phyloP scores from a whole-genome alignment of 2,888 invertebrate species.

The Teinopalpus imperialis region DNA sequence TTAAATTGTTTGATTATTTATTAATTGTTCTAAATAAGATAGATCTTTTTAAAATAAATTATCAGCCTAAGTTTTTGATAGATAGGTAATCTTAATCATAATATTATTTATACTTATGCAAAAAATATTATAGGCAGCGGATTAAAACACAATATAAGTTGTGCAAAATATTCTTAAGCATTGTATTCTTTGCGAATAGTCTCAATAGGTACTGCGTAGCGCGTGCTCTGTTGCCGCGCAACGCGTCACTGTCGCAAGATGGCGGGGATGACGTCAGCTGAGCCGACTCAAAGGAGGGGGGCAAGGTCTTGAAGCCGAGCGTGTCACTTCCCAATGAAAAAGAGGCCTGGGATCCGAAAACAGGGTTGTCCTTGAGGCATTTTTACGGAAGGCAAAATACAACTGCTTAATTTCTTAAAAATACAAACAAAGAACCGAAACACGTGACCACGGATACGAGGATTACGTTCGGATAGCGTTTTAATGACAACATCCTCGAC shows the following conservation, averaged over 20 bases:
- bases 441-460: too few relatives aligned
- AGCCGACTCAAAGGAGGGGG: constrained; percentile 46
- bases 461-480: too few relatives aligned
- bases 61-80: too few relatives aligned
- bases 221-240: constrained; percentile 70
- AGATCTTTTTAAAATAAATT: too few relatives aligned
- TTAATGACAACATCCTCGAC: constrained; percentile 43
- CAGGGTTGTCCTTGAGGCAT: constrained; percentile 63
- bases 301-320: constrained; percentile 68
- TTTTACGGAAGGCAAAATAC: constrained; percentile 51
- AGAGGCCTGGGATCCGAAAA: constrained; percentile 60
- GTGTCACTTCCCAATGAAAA: constrained; percentile 77
- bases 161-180: too few relatives aligned
- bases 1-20: too few relatives aligned
- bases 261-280: constrained; percentile 76
- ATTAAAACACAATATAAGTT: too few relatives aligned
- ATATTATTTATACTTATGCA: too few relatives aligned
- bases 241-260: constrained; percentile 74
- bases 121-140: too few relatives aligned
- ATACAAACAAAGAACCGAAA: background rate
- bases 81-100: too few relatives aligned
- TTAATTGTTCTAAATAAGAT: too few relatives aligned
- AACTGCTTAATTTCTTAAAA: background rate
- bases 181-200: background rate
- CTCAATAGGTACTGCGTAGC: constrained; percentile 42